Conservation (phyloP, 2,113 vertebrate species). For the Balaeniceps rex region DNA sequence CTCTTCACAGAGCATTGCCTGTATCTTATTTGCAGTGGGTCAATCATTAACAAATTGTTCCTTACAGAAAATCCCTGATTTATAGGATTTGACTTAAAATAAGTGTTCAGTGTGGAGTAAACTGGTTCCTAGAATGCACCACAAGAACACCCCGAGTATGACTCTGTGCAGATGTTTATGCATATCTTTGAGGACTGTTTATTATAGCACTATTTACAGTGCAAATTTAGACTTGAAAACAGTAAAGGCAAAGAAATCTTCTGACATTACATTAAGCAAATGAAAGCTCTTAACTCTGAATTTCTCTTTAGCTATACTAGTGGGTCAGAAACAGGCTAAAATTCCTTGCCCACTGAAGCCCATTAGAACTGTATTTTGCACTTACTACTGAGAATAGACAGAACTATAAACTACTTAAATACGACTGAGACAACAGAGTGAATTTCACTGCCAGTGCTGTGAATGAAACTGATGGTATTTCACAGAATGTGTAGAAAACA, state of each 20-base stretch:
- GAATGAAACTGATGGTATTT: background rate
- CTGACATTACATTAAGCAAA: background rate
- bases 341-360: background rate
- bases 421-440: background rate
- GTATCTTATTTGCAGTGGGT: background rate
- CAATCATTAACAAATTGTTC: background rate
- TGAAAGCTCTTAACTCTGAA: background rate
- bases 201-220: background rate
- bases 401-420: background rate
- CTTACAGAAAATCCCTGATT: background rate
- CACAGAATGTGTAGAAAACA: background rate
- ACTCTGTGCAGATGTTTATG: background rate
- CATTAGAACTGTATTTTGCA: background rate
- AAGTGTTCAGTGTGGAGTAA: background rate
- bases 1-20: background rate
- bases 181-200: background rate
- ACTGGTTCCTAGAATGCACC: background rate
- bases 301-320: background rate
- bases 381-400: background rate
- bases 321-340: background rate
- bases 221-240: background rate
- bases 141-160: background rate
- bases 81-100: background rate
- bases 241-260: background rate
- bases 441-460: background rate